Evolutionary conservation across 2,888 invertebrate genomes (phyloP).

Genomic region (Agrochola litura): DNA sequence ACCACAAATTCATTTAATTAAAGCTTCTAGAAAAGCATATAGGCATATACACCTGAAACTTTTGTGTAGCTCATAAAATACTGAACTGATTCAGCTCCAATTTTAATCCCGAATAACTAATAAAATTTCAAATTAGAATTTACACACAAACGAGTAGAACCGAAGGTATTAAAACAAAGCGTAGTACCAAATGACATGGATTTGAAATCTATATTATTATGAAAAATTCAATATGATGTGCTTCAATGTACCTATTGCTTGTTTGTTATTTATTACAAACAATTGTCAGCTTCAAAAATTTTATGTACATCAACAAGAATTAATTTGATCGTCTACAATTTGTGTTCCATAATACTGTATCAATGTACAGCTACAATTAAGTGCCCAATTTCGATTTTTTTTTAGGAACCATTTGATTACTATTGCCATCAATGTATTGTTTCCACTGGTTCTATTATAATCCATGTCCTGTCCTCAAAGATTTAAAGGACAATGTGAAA

Average conservation of each 20-base stretch:
- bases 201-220: constrained; percentile 23
- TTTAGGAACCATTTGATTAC: constrained; percentile 1
- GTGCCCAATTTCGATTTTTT: too few relatives aligned
- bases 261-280: constrained; percentile 21
- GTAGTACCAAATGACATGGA: constrained; percentile 27
- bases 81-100: constrained; percentile 13
- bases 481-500: constrained; percentile 50
- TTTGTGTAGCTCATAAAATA: constrained; percentile 30
- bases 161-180: not conserved
- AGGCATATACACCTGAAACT: constrained; percentile 1
- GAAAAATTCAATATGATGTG: constrained; percentile 25
- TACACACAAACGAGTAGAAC: constrained; percentile 23
- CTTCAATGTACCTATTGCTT: not conserved
- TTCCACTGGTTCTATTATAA: not conserved
- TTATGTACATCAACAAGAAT: too few relatives aligned
- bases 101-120: constrained; percentile 35
- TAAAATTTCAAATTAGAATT: constrained; percentile 49
- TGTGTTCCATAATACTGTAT: too few relatives aligned
- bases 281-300: not conserved
- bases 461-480: constrained; percentile 26
- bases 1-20: constrained; percentile 8
- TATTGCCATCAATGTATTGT: not conserved
- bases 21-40: constrained; percentile 14
- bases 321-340: too few relatives aligned
- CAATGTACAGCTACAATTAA: too few relatives aligned